A percentile compares a stretch with the other conserved stretches of the same genome.
These are phyloP conservation scores for Lagorchestes hirsutus DNA, from an alignment of 2,797 vertebrate species.

Conservation along the genomic window DNA sequence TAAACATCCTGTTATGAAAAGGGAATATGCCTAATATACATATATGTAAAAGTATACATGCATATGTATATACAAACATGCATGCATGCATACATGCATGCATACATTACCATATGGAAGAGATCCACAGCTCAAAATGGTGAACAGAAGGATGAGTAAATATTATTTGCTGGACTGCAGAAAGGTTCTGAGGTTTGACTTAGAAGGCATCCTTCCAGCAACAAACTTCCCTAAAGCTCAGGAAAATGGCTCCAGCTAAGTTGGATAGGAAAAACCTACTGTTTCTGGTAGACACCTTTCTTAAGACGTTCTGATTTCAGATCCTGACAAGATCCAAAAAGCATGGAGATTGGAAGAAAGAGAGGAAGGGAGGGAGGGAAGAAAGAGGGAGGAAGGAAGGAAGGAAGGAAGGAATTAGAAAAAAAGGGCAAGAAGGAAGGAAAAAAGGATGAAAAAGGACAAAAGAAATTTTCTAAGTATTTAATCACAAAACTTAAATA, in stretches of 20 bases:
- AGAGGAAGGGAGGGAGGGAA: background rate
- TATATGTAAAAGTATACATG: too few species aligned
- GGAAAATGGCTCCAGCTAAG: slow-evolving; percentile 56
- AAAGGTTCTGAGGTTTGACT: slow-evolving; percentile 19
- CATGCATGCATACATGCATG: background rate
- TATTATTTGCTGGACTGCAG: background rate
- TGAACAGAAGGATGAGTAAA: slow-evolving; percentile 55
- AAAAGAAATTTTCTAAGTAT: slow-evolving; percentile 7
- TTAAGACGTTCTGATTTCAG: slow-evolving; percentile 11
- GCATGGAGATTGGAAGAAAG: background rate
- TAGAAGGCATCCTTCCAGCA: slow-evolving; percentile 52
- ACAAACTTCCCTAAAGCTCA: slow-evolving; percentile 62
- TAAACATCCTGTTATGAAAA: slow-evolving; percentile 24
- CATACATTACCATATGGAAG: slow-evolving; percentile 30
- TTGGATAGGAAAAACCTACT: slow-evolving; percentile 39
- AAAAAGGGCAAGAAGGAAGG: background rate
- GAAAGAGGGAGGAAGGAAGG: background rate
- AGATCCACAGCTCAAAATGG: slow-evolving; percentile 47
- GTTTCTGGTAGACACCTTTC: slow-evolving; percentile 55
- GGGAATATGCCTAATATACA: background rate
- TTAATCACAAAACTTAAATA: slow-evolving; percentile 25
- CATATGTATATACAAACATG: too few species aligned
- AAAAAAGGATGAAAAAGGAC: background rate
- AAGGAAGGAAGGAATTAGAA: background rate
- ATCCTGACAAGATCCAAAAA: slow-evolving; percentile 1